A percentile compares a stretch with the other conserved stretches of the same genome.
phyloP scores from a whole-genome alignment of 2,888 invertebrate genomes.

The Ischnus inquisitorius region DNA sequence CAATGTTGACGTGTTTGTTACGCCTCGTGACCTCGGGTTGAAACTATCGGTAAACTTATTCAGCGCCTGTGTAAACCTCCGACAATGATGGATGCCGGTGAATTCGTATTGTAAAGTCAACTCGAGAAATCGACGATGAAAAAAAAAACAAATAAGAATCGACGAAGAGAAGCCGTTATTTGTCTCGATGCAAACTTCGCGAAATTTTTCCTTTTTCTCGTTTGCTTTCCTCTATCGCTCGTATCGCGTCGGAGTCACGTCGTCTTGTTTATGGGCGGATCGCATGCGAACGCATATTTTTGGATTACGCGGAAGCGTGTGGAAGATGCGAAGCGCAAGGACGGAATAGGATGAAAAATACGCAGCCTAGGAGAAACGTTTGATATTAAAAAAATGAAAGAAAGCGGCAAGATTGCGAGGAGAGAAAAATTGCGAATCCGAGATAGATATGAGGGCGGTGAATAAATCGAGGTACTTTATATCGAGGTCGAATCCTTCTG shows the following conservation, averaged over 20 bases:
- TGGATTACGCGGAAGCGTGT: conserved; percentile 24
- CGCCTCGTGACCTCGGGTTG: background rate
- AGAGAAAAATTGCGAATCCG: conserved; percentile 32
- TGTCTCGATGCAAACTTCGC: conserved; percentile 23
- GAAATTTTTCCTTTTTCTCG: background rate
- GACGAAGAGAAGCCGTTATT: background rate
- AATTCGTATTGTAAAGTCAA: background rate
- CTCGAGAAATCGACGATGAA: background rate
- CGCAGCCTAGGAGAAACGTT: conserved; percentile 2
- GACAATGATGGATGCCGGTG: background rate
- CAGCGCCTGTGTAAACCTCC: background rate
- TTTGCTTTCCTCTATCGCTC: conserved; percentile 10
- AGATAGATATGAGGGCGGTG: conserved; percentile 43
- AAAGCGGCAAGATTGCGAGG: background rate
- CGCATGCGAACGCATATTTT: conserved; percentile 7
- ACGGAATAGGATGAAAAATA: conserved; percentile 9
- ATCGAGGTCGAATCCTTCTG: background rate
- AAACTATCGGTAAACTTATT: background rate
- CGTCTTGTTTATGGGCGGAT: conserved; percentile 53
- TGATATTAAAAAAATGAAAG: background rate
- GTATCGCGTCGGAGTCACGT: conserved; percentile 46
- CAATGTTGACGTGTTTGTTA: background rate
- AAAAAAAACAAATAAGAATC: conserved; percentile 17
- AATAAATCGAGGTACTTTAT: conserved; percentile 30
- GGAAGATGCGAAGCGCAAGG: conserved; percentile 10